Evolutionary conservation across 2,113 vertebrate genomes (phyloP).

Genomic region (Cynoglossus semilaevis): DNA sequence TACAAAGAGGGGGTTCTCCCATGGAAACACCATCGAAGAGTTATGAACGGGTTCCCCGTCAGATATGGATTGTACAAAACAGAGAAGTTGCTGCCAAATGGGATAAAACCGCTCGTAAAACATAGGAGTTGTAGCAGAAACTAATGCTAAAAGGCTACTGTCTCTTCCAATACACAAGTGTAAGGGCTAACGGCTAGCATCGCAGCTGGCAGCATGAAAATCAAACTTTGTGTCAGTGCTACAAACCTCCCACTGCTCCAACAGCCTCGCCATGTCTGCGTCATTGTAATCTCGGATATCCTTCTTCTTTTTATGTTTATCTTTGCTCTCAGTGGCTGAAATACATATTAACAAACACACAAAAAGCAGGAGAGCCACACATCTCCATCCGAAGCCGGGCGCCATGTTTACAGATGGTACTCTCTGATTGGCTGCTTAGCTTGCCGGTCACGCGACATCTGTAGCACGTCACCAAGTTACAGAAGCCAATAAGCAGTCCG

Average conservation of each 20-base stretch:
- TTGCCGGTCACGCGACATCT: conserved; percentile 45
- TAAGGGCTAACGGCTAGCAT: background rate
- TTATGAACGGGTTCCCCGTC: too few species aligned
- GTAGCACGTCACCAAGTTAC: conserved; percentile 4
- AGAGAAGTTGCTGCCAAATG: too few species aligned
- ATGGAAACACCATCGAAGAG: too few species aligned
- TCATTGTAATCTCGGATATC: conserved; percentile 97
- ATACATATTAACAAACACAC: conserved; percentile 30
- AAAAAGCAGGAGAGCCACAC: conserved; percentile 61
- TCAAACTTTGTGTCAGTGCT: background rate
- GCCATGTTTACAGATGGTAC: conserved; percentile 72
- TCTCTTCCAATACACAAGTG: too few species aligned
- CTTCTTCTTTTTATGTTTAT: conserved; percentile 82
- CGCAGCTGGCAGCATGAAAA: conserved; percentile 1
- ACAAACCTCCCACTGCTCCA: conserved; percentile 95
- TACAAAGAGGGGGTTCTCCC: too few species aligned
- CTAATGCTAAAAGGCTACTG: too few species aligned
- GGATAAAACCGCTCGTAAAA: too few species aligned
- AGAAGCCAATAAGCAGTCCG: background rate
- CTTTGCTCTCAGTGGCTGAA: conserved; percentile 46
- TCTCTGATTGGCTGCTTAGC: conserved; percentile 54
- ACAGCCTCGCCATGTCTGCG: conserved; percentile 92
- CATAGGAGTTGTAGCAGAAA: too few species aligned
- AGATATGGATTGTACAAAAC: too few species aligned
- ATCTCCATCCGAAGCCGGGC: conserved; percentile 44